A percentile compares a stretch with the other conserved stretches of the same genome.
These are phyloP conservation scores for Apogon talboti DNA, from an alignment of 2,797 vertebrate genomes.

Conservation along the genomic window DNA sequence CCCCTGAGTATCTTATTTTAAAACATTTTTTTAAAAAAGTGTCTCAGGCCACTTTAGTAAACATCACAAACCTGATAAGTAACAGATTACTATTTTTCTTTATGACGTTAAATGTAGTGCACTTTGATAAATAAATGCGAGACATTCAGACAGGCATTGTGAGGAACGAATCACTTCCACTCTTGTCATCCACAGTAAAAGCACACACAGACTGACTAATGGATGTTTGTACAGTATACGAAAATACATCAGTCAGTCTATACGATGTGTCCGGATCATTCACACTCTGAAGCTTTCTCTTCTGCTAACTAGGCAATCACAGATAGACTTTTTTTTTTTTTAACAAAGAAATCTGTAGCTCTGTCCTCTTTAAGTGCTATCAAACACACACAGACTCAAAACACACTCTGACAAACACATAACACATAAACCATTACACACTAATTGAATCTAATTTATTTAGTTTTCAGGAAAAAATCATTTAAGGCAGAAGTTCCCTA, in stretches of 20 bases:
- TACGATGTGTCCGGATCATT: constrained; percentile 62
- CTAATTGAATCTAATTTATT: constrained; percentile 99
- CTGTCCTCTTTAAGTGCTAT: constrained; percentile 56
- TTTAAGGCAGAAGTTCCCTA: constrained; percentile 79
- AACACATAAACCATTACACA: constrained; percentile 85
- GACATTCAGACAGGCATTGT: constrained; percentile 1
- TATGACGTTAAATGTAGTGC: neutral
- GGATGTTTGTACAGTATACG: constrained; percentile 64
- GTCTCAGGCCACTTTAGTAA: neutral
- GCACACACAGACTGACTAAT: constrained; percentile 63
- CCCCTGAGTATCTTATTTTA: too few species aligned
- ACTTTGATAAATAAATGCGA: constrained; percentile 20
- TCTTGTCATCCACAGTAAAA: constrained; percentile 35
- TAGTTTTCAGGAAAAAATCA: constrained; percentile 88
- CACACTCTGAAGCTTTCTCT: constrained; percentile 61
- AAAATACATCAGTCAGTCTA: constrained; percentile 68
- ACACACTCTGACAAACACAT: constrained; percentile 75
- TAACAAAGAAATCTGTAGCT: constrained; percentile 47
- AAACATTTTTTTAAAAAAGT: neutral
- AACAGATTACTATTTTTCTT: constrained; percentile 21
- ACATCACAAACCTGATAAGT: constrained; percentile 4
- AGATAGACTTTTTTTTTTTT: constrained; percentile 27
- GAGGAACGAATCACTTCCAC: constrained; percentile 36
- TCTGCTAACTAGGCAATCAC: constrained; percentile 73
- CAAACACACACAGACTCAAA: constrained; percentile 51